Percentiles rank a stretch among this genome's conserved stretches.
Conservation (phyloP, 2,113 vertebrate genomes). For the Ivindomyrus marchei region DNA sequence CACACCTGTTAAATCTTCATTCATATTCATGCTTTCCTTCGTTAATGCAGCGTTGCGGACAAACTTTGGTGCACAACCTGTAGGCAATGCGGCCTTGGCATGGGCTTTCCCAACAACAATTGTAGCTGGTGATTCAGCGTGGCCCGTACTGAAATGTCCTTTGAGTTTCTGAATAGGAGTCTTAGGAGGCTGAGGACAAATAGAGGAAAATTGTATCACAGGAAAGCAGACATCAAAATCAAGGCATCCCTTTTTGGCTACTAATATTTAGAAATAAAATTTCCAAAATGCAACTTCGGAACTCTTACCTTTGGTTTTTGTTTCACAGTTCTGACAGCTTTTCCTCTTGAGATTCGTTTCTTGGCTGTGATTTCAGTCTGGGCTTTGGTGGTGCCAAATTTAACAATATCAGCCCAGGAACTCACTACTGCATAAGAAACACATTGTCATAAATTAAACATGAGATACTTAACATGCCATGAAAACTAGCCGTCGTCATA, state of each 20-base stretch:
- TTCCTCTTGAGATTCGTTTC: slow-evolving; percentile 33
- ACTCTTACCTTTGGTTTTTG: slow-evolving; percentile 50
- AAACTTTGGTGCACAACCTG: slow-evolving; percentile 61
- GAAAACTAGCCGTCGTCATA: neutral
- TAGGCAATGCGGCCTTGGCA: slow-evolving; percentile 30
- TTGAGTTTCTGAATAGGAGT: slow-evolving; percentile 59
- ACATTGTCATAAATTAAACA: neutral
- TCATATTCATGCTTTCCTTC: slow-evolving; percentile 60
- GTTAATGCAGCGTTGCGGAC: slow-evolving; percentile 51
- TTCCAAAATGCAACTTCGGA: neutral
- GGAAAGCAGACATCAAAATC: neutral
- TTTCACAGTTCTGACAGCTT: slow-evolving; percentile 28
- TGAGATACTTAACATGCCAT: neutral
- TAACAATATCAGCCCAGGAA: slow-evolving; percentile 77
- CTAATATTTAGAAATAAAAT: neutral
- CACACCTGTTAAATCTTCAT: slow-evolving; percentile 73
- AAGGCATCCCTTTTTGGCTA: neutral
- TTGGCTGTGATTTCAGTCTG: slow-evolving; percentile 41
- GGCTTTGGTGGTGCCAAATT: slow-evolving; percentile 61
- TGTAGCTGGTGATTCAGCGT: slow-evolving; percentile 48
- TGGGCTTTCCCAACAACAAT: slow-evolving; percentile 69
- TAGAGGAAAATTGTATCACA: neutral
- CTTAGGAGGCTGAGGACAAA: slow-evolving; percentile 39
- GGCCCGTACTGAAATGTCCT: slow-evolving; percentile 66
- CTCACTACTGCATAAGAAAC: slow-evolving; percentile 48